Evolutionary conservation across 2,888 invertebrate species (phyloP), one percentile per base, ranked within the genome.

Genomic region (Hypolimnas misippus): DNA sequence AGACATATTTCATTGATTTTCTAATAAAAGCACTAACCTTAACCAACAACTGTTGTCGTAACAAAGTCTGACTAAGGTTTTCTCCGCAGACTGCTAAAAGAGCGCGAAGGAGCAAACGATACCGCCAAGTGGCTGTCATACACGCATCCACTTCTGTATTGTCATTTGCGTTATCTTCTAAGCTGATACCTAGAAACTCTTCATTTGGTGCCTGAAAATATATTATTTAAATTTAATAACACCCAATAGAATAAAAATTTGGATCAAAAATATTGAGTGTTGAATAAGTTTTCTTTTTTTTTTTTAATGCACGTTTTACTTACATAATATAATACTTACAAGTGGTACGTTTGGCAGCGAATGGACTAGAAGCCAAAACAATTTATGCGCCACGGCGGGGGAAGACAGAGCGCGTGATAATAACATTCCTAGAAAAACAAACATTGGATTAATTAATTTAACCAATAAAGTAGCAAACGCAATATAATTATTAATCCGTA

Each of bases 331-430:
- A 69, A 21, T 35, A 51, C 29, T 89, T 89, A 96, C 97, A 92
- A 97, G 97, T 21, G 97, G 96, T 72, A 95, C 94, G 78, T 96
- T 96, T 0, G 97, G 97, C 69, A 97, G 88, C 42, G 95, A 95
- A 77, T 97, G 97, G 42, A 96, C 96, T 59, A 98, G 85, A 66
- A 97, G 92, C 99, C 99, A 99, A 85, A 98, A 99, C 73, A 99
- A 93, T 76, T 96, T 95, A 87, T 99, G 99, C 1, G 99, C 98
- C 57, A 99, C 96, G 57, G 98, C 94, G 0, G 98, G 97, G 14
- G 97, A 97, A 31, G 95, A 93, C 62, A 98, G 91, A 0, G 98
- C 95, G 65, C 97, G 94, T 66, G 97, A 96, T 38, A 91, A 62
- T 21, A 91, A 67, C 40, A 88, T 63, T 58, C 84, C 89, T 90